These are phyloP conservation scores for Aporrectodea caliginosa DNA, from an alignment of 1,140 invertebrate genomes.

Conservation along the genomic window DNA sequence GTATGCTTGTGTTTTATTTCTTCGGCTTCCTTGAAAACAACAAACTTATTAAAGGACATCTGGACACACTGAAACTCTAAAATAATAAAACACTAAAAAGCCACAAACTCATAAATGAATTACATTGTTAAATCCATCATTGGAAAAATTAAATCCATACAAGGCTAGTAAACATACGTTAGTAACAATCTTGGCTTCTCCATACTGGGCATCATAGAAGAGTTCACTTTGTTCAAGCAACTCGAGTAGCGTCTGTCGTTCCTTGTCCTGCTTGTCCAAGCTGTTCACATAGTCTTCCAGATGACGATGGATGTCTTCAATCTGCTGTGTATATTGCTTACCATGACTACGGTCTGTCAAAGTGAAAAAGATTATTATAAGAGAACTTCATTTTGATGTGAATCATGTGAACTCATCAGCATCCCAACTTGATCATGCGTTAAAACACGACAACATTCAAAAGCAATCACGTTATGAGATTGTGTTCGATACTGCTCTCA, in stretches of 20 bases:
- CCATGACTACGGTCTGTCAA: constrained; percentile 71
- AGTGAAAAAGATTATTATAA: constrained; percentile 10
- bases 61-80: no score
- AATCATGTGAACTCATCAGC: no score
- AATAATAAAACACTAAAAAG: constrained; percentile 5
- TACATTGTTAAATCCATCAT: no score
- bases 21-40: not conserved
- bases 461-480: no score
- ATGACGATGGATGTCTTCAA: constrained; percentile 73
- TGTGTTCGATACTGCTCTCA: no score
- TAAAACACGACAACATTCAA: no score
- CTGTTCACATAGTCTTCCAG: constrained; percentile 76
- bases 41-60: constrained; percentile 11
- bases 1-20: no score
- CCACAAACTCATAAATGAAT: not conserved
- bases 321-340: constrained; percentile 80
- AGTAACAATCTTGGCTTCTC: constrained; percentile 86
- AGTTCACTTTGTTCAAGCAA: constrained; percentile 73
- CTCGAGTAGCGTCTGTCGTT: constrained; percentile 70
- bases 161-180: constrained; percentile 75
- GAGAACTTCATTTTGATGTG: no score
- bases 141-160: no score
- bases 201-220: constrained; percentile 81
- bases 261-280: constrained; percentile 75
- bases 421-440: no score